Conservation (phyloP, 1,140 invertebrate genomes). For the Dysdera silvatica region DNA sequence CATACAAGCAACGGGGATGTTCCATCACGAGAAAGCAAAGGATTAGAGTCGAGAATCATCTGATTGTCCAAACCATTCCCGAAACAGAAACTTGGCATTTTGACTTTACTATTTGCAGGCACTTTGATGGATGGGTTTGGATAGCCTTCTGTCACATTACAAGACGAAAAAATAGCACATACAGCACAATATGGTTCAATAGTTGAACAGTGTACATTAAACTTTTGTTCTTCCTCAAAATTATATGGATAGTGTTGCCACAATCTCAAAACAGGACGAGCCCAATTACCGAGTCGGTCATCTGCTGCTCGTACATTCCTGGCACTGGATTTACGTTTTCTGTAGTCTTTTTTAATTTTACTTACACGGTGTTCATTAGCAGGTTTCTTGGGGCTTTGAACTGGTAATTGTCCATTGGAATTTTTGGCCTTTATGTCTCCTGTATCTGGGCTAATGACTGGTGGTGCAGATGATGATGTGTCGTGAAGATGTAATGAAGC, state of each 20-base stretch:
- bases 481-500: no score
- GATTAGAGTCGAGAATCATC: slow-evolving; percentile 6
- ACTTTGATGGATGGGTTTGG: slow-evolving; percentile 1
- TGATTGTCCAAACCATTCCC: slow-evolving; percentile 14
- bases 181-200: slow-evolving; percentile 43
- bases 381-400: no score
- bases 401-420: no score
- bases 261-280: slow-evolving; percentile 36
- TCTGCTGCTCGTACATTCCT: no score
- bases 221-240: slow-evolving; percentile 40
- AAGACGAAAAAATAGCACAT: slow-evolving; percentile 44
- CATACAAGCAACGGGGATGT: slow-evolving; percentile 42
- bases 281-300: slow-evolving; percentile 33
- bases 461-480: no score
- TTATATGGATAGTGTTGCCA: slow-evolving; percentile 40
- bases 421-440: no score
- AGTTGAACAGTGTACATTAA: slow-evolving; percentile 38
- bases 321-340: no score
- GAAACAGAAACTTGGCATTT: slow-evolving; percentile 14
- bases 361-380: no score
- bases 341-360: no score
- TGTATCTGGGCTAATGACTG: no score
- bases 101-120: slow-evolving; percentile 16
- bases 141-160: slow-evolving; percentile 33
- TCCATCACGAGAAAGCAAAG: slow-evolving; percentile 2